A percentile compares a stretch with the other conserved stretches of the same genome.
These are phyloP conservation scores for Cetonia aurata DNA, from an alignment of 2,888 invertebrate genomes.

Conservation along the genomic window DNA sequence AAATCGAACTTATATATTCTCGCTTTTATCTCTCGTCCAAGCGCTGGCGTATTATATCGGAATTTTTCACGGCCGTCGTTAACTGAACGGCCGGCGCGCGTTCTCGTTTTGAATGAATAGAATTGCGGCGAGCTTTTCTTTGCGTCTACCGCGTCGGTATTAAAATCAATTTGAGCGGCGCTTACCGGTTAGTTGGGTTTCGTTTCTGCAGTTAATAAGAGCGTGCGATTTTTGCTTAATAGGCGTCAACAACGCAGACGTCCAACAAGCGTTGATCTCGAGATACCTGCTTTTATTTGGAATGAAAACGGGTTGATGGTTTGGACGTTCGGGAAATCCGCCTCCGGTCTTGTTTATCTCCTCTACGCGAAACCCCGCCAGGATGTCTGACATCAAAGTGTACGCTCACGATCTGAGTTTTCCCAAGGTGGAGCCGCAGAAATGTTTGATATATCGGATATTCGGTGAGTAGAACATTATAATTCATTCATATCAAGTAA, in stretches of 20 bases:
- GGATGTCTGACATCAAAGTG: conserved; percentile 51
- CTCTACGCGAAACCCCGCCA: conserved; percentile 11
- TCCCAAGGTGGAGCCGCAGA: conserved; percentile 62
- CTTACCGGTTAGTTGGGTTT: conserved; percentile 18
- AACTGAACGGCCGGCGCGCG: not conserved
- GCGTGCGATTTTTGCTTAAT: conserved; percentile 1
- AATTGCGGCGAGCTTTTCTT: conserved; percentile 3
- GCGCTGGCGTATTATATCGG: not conserved
- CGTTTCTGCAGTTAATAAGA: conserved; percentile 7
- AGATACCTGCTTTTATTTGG: not conserved
- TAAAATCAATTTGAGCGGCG: conserved; percentile 33
- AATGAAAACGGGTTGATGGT: conserved; percentile 24
- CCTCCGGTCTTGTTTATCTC: not conserved
- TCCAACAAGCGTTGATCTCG: not conserved
- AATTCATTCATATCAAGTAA: not conserved
- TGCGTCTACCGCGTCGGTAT: conserved; percentile 5
- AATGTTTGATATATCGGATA: conserved; percentile 64
- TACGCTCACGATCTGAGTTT: conserved; percentile 63
- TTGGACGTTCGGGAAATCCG: conserved; percentile 2
- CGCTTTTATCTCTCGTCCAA: not conserved
- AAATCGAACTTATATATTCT: not conserved
- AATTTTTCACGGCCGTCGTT: conserved; percentile 9
- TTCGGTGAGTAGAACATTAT: conserved; percentile 55
- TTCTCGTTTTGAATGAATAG: not conserved
- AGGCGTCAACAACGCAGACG: not conserved